Conservation (phyloP, 2,113 vertebrate genomes). For the Sciurus niger region DNA sequence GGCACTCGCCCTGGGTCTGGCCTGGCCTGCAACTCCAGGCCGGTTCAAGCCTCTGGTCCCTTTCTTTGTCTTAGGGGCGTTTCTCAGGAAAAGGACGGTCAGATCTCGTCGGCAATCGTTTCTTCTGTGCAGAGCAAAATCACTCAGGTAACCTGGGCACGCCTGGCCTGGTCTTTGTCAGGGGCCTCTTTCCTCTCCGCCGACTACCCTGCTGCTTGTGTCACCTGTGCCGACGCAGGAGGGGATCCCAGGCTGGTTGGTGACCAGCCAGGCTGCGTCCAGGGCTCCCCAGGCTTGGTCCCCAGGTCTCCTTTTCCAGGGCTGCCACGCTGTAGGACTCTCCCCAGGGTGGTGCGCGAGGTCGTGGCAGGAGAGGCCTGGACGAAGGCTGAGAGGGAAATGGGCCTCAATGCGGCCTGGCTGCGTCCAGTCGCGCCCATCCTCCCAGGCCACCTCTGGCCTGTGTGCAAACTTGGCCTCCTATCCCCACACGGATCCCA, state of each 20-base stretch:
- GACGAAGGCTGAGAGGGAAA: background rate
- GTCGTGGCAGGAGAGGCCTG: background rate
- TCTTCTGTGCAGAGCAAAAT: constrained; percentile 99
- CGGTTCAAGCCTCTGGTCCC: background rate
- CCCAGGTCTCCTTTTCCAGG: background rate
- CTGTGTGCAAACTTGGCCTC: background rate
- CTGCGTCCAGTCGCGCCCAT: accelerated
- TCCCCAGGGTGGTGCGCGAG: background rate
- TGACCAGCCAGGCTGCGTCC: background rate
- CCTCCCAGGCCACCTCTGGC: background rate
- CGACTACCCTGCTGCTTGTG: no score
- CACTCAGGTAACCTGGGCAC: constrained; percentile 94
- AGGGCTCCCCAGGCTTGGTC: background rate
- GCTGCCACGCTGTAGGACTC: background rate
- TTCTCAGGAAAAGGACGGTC: constrained; percentile 97
- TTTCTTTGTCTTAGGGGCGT: constrained; percentile 89
- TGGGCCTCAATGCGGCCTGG: background rate
- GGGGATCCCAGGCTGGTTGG: background rate
- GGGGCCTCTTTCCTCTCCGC: no score
- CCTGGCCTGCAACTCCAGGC: background rate
- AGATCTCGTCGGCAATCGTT: constrained; percentile 96
- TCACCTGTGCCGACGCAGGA: background rate
- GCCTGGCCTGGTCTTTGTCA: accelerated
- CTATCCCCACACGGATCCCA: background rate
- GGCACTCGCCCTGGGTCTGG: no score